These are phyloP conservation scores for Popillia japonica DNA, from an alignment of 1,140 invertebrate species.

Conservation along the genomic window DNA sequence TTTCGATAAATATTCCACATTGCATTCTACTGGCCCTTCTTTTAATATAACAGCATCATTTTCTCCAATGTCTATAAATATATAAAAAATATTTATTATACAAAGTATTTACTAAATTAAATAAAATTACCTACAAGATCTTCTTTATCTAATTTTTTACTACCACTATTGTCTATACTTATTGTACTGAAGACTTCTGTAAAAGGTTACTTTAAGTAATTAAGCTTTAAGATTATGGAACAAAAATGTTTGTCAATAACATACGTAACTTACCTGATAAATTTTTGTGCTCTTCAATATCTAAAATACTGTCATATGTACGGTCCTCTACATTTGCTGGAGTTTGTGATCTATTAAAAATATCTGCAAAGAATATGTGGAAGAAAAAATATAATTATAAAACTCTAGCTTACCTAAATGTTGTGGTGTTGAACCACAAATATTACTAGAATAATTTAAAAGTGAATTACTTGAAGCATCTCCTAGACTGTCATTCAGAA, in stretches of 20 bases:
- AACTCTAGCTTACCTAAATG: neutral
- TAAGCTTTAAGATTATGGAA: no score
- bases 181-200: no score
- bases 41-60: no score
- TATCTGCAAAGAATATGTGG: neutral
- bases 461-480: neutral
- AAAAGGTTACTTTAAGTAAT: no score
- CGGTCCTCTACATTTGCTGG: neutral
- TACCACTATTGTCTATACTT: neutral
- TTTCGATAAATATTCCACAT: no score
- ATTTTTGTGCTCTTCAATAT: neutral
- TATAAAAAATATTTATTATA: no score
- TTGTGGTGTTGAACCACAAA: neutral
- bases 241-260: neutral
- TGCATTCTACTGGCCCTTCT: no score
- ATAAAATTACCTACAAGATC: neutral
- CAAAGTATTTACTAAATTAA: neutral
- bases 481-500: neutral
- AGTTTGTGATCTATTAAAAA: neutral
- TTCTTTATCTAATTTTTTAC: neutral
- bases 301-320: neutral
- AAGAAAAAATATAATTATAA: neutral
- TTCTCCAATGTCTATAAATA: no score
- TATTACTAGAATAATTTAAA: neutral
- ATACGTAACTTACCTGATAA: neutral